Evolutionary conservation across 2,797 vertebrate genomes (phyloP).

Genomic region (Poecilia wingei): DNA sequence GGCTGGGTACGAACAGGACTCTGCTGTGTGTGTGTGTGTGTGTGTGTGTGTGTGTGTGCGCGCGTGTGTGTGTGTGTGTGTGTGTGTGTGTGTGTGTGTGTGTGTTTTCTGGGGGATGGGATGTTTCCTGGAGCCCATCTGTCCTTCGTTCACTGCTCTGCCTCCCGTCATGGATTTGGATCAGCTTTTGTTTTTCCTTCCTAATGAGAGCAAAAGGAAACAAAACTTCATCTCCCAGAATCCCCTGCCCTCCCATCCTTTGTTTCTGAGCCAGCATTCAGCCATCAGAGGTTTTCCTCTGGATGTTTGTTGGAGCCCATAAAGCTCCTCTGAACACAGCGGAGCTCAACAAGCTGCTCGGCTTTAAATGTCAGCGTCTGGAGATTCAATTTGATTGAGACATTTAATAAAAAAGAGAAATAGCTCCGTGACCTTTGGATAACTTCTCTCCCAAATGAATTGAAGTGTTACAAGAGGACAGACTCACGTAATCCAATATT

Average conservation of each 20-base stretch:
- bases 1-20: neutral
- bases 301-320: slow-evolving; percentile 17
- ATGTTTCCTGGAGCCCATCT: slow-evolving; percentile 29
- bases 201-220: slow-evolving; percentile 1
- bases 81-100: slow-evolving; percentile 17
- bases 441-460: neutral
- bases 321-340: neutral
- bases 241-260: neutral
- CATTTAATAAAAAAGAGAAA: slow-evolving; percentile 55
- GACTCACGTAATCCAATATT: slow-evolving; percentile 25
- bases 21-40: slow-evolving; percentile 10
- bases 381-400: slow-evolving; percentile 59
- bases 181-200: slow-evolving; percentile 14
- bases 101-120: slow-evolving; percentile 25
- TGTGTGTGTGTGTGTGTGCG: slow-evolving; percentile 19
- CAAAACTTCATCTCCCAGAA: slow-evolving; percentile 25
- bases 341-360: neutral
- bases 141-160: neutral
- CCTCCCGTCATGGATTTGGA: slow-evolving; percentile 10
- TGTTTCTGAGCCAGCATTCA: neutral
- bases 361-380: slow-evolving; percentile 56
- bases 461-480: slow-evolving; percentile 31
- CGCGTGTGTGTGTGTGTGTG: slow-evolving; percentile 20
- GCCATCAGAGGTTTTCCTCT: neutral
- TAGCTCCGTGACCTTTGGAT: slow-evolving; percentile 59